phyloP scores from a whole-genome alignment of 2,797 vertebrate species.

The Peromyscus attwateri region DNA sequence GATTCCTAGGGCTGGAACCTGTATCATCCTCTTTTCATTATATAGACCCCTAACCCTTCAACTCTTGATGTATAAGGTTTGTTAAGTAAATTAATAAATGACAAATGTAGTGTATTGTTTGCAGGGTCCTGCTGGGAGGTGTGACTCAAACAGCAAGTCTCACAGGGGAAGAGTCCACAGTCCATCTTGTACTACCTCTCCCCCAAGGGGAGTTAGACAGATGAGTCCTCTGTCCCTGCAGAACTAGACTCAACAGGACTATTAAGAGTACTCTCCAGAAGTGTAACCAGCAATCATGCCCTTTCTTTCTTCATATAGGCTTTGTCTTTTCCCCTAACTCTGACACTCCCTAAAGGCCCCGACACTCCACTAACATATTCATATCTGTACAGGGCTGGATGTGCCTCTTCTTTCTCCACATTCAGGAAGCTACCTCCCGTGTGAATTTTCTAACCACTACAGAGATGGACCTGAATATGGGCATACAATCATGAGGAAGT shows the following conservation, averaged over 20 bases:
- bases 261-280: neutral
- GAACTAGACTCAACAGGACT: neutral
- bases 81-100: neutral
- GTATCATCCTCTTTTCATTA: neutral
- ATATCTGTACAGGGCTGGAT: neutral
- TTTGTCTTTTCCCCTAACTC: constrained; percentile 10
- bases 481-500: neutral
- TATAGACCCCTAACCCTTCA: neutral
- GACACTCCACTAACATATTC: neutral
- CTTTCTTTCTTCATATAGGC: neutral
- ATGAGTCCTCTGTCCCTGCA: neutral
- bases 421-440: neutral
- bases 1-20: neutral
- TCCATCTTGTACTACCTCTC: neutral
- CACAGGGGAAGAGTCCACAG: neutral
- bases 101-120: neutral
- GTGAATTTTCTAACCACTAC: neutral
- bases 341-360: neutral
- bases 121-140: neutral
- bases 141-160: constrained; percentile 1
- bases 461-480: neutral
- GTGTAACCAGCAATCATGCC: too few species aligned
- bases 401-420: neutral
- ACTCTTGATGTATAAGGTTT: neutral
- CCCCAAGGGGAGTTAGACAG: neutral